Evolutionary conservation across 1,140 invertebrate species (phyloP), one percentile per base, ranked within the genome.

Genomic region (Drosophila ercepeae): DNA sequence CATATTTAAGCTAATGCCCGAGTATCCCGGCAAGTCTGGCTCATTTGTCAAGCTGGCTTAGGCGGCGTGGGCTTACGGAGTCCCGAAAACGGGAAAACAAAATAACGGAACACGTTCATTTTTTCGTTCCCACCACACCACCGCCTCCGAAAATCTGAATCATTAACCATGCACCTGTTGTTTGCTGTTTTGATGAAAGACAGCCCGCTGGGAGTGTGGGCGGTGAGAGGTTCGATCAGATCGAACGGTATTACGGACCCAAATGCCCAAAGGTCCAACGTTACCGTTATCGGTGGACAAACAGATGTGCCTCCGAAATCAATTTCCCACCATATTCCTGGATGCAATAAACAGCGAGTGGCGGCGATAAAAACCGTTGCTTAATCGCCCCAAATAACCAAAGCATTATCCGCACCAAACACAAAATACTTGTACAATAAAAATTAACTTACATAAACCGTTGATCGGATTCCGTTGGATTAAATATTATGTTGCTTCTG

Each of bases 251-350:
- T 39, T 8, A 23, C n/a, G n/a, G 44, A 13, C 36, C 4, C 13
- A 14, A 9, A 44, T 19, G n/a, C 3, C 36, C 14, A n/a, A 5
- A 7, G 0, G n/a, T n/a, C n/a, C n/a, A n/a, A n/a, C n/a, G n/a
- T n/a, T n/a, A n/a, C n/a, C 13, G 16, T 78, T 79, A 79, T 78
- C 76, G 45, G 11, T 5, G 9, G 21, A 21, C 14, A 13, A 65
- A 52, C 78, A 83, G 68, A 83, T 83, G 78, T 70, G 32, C 21
- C 55, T 41, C 59, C 64, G 50, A 42, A 81, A 77, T 70, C 69
- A 77, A 81, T 83, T 83, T 83, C 78, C 78, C 78, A 83, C 55
- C 46, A 51, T 39, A 32, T 32, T 32, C 11, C 9, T 9, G 9
- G 9, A 32, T 32, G 29, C 27, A 29, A 29, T 29, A 29, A 29